Conservation (phyloP, 2,888 invertebrate genomes). For the Myopa tessellatipennis region DNA sequence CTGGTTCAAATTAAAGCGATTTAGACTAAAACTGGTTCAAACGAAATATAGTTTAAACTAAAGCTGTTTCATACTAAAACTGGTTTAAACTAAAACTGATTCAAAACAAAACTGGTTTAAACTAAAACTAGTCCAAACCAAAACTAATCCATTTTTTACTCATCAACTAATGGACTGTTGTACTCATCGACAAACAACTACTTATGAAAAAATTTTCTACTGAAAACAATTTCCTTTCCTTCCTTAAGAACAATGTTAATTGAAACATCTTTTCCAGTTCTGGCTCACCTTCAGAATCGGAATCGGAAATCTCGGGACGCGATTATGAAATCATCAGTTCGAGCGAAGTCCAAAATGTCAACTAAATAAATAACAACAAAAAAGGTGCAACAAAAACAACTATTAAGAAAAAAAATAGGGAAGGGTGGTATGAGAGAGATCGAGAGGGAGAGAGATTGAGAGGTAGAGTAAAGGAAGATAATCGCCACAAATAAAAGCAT, state of each 20-base stretch:
- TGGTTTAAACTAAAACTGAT: too few relatives aligned
- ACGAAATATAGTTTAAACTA: not conserved
- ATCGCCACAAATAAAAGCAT: too few relatives aligned
- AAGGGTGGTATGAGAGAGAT: too few relatives aligned
- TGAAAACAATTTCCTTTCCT: not conserved
- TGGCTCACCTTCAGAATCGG: slow-evolving; percentile 76
- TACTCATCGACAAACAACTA: too few relatives aligned
- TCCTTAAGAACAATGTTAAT: not conserved
- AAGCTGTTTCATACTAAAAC: too few relatives aligned
- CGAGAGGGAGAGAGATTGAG: too few relatives aligned
- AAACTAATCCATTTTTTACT: not conserved
- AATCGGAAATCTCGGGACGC: slow-evolving; percentile 83
- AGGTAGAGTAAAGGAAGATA: too few relatives aligned
- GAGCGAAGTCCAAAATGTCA: slow-evolving; percentile 72
- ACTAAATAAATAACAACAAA: slow-evolving; percentile 34
- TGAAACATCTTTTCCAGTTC: slow-evolving; percentile 55
- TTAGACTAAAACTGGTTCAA: not conserved
- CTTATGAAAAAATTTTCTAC: not conserved
- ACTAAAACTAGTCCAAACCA: not conserved
- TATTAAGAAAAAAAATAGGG: not conserved
- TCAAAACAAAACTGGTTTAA: not conserved
- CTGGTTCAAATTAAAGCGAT: too few relatives aligned
- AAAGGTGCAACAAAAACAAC: slow-evolving; percentile 14
- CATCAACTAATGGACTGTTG: not conserved
- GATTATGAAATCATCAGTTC: slow-evolving; percentile 90